Evolutionary conservation across 2,888 invertebrate species (phyloP).

Genomic region (Macropis europaea): DNA sequence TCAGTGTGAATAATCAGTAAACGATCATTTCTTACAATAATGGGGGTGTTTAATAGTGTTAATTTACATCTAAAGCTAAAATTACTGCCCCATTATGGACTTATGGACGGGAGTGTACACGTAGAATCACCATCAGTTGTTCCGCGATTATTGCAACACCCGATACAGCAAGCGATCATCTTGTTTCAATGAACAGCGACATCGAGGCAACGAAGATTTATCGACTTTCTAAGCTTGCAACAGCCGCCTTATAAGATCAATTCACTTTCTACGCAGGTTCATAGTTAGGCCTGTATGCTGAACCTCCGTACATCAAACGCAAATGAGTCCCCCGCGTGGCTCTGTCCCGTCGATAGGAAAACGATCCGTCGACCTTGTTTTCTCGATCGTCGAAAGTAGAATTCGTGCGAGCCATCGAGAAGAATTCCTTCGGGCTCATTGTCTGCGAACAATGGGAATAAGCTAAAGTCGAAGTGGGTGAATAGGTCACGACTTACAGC

Average conservation of each 20-base stretch:
- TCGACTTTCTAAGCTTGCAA: neutral
- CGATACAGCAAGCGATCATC: too few relatives aligned
- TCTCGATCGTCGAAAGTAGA: slow-evolving; percentile 32
- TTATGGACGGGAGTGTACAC: too few relatives aligned
- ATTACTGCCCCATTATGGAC: too few relatives aligned
- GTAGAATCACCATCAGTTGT: too few relatives aligned
- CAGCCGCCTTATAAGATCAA: neutral
- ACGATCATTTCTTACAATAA: too few relatives aligned
- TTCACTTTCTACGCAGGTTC: slow-evolving; percentile 37
- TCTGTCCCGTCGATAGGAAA: neutral
- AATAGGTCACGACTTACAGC: slow-evolving; percentile 63
- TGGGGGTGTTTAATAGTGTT: too few relatives aligned
- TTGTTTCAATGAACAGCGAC: neutral
- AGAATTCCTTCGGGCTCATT: slow-evolving; percentile 35
- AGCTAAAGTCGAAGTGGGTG: slow-evolving; percentile 65
- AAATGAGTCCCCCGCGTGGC: slow-evolving; percentile 2
- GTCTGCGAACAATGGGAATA: slow-evolving; percentile 53
- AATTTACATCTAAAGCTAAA: too few relatives aligned
- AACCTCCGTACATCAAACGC: neutral
- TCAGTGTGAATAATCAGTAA: too few relatives aligned
- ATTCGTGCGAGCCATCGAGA: slow-evolving; percentile 25
- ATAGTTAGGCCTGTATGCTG: slow-evolving; percentile 1
- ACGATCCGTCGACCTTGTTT: slow-evolving; percentile 26
- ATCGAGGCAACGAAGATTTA: neutral
- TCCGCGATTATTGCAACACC: too few relatives aligned